Conservation (phyloP, 2,113 vertebrate species). For the Hydrochoerus hydrochaeris region DNA sequence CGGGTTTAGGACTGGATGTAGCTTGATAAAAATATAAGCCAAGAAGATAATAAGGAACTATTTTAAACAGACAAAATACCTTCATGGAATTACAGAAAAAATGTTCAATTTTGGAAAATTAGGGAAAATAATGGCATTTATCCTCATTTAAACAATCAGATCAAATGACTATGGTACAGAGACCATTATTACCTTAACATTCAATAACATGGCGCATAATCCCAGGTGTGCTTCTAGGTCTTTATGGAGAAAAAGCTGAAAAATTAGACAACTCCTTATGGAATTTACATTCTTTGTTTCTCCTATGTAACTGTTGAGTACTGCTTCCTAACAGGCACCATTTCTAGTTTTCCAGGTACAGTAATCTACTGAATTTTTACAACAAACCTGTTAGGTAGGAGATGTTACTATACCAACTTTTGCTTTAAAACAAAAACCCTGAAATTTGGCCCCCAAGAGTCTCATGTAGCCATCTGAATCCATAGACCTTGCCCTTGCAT, state of each 20-base stretch:
- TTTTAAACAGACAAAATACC: neutral
- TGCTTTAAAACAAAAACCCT: neutral
- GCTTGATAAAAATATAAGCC: neutral
- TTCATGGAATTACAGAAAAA: neutral
- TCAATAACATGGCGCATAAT: neutral
- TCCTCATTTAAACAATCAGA: neutral
- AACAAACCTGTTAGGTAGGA: neutral
- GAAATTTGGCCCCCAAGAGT: neutral
- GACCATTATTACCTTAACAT: neutral
- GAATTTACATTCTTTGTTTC: neutral
- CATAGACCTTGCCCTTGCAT: neutral
- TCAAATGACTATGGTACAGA: neutral
- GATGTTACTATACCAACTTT: neutral
- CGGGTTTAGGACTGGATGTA: neutral
- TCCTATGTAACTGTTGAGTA: neutral
- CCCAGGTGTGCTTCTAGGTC: neutral
- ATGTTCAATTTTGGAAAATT: neutral
- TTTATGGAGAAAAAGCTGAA: neutral
- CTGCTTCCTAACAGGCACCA: neutral
- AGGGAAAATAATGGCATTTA: neutral
- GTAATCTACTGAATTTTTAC: neutral
- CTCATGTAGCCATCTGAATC: neutral
- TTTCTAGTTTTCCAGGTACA: neutral
- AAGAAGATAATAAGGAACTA: neutral
- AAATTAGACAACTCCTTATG: neutral